These are phyloP conservation scores for Drosophila saltans DNA, from an alignment of 1,140 invertebrate species.

Conservation along the genomic window DNA sequence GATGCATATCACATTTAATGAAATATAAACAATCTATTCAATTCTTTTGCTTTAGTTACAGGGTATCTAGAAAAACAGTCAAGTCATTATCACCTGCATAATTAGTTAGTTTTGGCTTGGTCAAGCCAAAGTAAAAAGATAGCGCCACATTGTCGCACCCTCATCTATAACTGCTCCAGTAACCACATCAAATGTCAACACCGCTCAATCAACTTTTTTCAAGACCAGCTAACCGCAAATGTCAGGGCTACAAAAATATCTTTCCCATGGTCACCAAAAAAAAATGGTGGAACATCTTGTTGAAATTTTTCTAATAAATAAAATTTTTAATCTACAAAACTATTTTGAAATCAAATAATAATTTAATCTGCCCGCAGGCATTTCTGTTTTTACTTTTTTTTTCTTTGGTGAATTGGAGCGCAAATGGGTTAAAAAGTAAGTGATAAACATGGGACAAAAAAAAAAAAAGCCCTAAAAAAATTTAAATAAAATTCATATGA, in stretches of 20 bases:
- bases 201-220: slow-evolving; percentile 27
- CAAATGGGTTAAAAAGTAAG: slow-evolving; percentile 39
- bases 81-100: slow-evolving; percentile 65
- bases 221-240: slow-evolving; percentile 29
- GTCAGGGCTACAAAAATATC: slow-evolving; percentile 26
- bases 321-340: slow-evolving; percentile 5
- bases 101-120: slow-evolving; percentile 52
- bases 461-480: slow-evolving; percentile 35
- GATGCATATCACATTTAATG: neutral
- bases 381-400: slow-evolving; percentile 1
- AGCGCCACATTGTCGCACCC: slow-evolving; percentile 44
- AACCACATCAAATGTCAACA: slow-evolving; percentile 46
- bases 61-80: slow-evolving; percentile 47
- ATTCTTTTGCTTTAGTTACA: neutral
- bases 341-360: slow-evolving; percentile 1
- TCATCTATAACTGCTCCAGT: slow-evolving; percentile 24
- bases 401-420: slow-evolving; percentile 48
- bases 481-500: slow-evolving; percentile 61
- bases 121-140: slow-evolving; percentile 36
- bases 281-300: neutral
- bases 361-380: slow-evolving; percentile 34
- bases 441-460: slow-evolving; percentile 51
- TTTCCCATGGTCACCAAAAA: slow-evolving; percentile 2
- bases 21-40: neutral
- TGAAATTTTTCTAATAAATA: neutral